phyloP scores from a whole-genome alignment of 2,888 invertebrate species.

The Tiliacea aurago region DNA sequence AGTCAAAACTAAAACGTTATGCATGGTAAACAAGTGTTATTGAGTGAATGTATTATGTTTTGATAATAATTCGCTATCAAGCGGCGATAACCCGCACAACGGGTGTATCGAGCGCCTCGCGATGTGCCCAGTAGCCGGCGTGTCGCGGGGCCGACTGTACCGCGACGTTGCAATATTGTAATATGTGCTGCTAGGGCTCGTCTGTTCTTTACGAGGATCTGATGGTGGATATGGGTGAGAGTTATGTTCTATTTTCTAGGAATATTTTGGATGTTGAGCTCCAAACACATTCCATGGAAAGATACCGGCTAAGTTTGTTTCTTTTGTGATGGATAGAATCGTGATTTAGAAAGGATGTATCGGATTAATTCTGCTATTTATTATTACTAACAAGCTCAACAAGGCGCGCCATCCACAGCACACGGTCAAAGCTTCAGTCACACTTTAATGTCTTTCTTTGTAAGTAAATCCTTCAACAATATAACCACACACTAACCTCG shows the following conservation, averaged over 20 bases:
- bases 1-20: conserved; percentile 32
- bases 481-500: conserved; percentile 17
- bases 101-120: conserved; percentile 48
- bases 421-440: not conserved
- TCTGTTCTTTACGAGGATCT: conserved; percentile 11
- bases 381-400: not conserved
- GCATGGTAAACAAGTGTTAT: conserved; percentile 64
- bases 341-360: conserved; percentile 1
- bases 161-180: not conserved
- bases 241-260: conserved; percentile 3
- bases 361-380: not conserved
- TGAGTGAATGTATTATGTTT: conserved; percentile 59
- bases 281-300: not conserved
- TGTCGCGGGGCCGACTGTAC: conserved; percentile 45
- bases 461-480: conserved; percentile 16
- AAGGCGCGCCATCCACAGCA: not conserved
- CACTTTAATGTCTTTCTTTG: not conserved
- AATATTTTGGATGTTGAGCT: not conserved
- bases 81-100: conserved; percentile 58
- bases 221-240: conserved; percentile 47
- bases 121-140: conserved; percentile 55
- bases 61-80: conserved; percentile 62
- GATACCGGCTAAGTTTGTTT: not conserved
- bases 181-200: conserved; percentile 28
- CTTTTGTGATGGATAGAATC: not conserved